Evolutionary conservation across 2,797 vertebrate genomes (phyloP).

Genomic region (Aythya fuligula): DNA sequence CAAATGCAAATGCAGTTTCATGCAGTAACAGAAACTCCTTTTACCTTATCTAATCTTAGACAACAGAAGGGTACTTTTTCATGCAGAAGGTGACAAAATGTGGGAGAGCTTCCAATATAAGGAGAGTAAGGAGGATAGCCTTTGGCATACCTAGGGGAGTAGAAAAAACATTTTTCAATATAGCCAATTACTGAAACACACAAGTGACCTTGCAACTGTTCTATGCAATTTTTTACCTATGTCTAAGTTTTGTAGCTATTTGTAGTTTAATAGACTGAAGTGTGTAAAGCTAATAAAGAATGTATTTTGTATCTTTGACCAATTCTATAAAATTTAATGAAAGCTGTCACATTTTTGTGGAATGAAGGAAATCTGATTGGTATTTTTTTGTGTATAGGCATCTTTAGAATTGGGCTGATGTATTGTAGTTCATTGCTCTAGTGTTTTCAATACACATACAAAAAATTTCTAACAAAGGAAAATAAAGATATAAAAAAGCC

Average conservation of each 20-base stretch:
- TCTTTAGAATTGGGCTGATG: neutral
- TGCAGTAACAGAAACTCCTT: neutral
- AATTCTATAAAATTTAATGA: neutral
- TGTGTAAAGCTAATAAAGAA: neutral
- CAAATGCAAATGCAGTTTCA: neutral
- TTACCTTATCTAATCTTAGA: conserved; percentile 84
- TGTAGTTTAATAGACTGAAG: neutral
- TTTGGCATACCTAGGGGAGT: conserved; percentile 80
- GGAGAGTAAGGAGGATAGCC: conserved; percentile 87
- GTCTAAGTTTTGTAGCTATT: neutral
- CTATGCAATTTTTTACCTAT: neutral
- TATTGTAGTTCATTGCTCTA: neutral
- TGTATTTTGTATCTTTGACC: neutral
- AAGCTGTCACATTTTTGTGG: neutral
- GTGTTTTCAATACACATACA: neutral
- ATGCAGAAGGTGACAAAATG: conserved; percentile 84
- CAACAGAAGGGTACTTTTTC: conserved; percentile 87
- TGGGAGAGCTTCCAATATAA: conserved; percentile 86
- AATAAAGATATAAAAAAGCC: neutral
- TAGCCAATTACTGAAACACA: neutral
- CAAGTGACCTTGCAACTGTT: neutral
- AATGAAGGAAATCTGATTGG: neutral
- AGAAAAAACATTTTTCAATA: neutral
- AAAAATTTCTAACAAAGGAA: neutral
- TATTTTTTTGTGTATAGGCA: neutral